These are phyloP conservation scores for Polyploca ridens DNA, from an alignment of 2,888 invertebrate species.

Conservation along the genomic window DNA sequence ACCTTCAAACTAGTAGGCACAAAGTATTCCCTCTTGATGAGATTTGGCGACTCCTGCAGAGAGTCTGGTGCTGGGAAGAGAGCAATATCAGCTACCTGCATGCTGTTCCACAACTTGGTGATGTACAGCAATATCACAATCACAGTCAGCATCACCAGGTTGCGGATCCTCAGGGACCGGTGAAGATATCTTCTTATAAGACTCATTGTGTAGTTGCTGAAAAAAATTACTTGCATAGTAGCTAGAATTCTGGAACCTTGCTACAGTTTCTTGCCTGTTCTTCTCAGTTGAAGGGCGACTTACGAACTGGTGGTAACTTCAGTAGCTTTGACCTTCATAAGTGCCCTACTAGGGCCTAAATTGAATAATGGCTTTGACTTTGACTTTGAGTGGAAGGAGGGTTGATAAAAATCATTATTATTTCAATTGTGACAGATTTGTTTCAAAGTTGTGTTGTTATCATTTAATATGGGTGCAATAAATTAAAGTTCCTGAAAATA, in stretches of 20 bases:
- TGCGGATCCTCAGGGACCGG: constrained; percentile 61
- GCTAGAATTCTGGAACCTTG: not conserved
- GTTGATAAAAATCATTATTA: too few species aligned
- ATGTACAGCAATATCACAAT: constrained; percentile 58
- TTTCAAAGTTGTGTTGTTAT: too few species aligned
- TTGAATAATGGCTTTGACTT: too few species aligned
- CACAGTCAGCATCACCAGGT: constrained; percentile 58
- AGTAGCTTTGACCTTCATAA: too few species aligned
- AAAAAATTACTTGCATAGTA: constrained; percentile 10
- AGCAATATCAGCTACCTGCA: constrained; percentile 28
- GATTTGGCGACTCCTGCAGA: constrained; percentile 18
- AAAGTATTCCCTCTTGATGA: constrained; percentile 43
- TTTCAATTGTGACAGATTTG: too few species aligned
- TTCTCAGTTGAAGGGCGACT: too few species aligned
- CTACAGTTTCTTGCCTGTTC: too few species aligned
- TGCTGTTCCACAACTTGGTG: constrained; percentile 43
- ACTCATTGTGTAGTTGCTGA: constrained; percentile 34
- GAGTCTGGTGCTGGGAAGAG: constrained; percentile 29
- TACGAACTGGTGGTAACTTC: too few species aligned
- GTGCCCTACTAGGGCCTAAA: too few species aligned
- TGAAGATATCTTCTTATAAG: constrained; percentile 51
- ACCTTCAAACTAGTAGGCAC: constrained; percentile 61
- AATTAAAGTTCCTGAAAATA: too few species aligned
- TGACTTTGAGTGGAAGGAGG: too few species aligned
- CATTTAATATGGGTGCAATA: too few species aligned